Conservation (phyloP, 2,888 invertebrate genomes). For the Tenthredo distinguenda region DNA sequence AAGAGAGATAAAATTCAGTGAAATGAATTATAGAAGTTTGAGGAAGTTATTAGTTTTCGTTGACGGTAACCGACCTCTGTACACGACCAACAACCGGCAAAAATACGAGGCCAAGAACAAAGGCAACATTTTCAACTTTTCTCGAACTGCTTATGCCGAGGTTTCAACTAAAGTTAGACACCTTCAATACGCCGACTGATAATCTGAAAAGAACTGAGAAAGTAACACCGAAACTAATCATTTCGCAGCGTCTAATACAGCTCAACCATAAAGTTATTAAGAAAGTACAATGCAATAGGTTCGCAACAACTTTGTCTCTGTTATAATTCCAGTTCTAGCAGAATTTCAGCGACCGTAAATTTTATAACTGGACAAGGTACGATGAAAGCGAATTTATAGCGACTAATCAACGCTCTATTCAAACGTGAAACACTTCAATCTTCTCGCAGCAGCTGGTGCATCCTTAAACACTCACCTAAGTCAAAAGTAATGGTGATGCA, state of each 20-base stretch:
- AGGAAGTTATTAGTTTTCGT: not conserved
- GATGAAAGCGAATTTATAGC: not conserved
- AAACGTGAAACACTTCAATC: slow-evolving; percentile 6
- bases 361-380: not conserved
- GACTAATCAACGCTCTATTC: slow-evolving; percentile 21
- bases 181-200: slow-evolving; percentile 58
- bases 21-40: not conserved
- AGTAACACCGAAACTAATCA: slow-evolving; percentile 42
- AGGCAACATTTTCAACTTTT: slow-evolving; percentile 67
- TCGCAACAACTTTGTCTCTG: not conserved
- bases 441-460: not conserved
- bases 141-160: not conserved
- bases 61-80: slow-evolving; percentile 63
- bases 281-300: slow-evolving; percentile 10
- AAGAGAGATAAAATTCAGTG: not conserved
- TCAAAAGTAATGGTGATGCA: slow-evolving; percentile 49
- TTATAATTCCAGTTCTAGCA: not conserved
- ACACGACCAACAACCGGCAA: slow-evolving; percentile 70
- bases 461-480: slow-evolving; percentile 19
- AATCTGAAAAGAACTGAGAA: slow-evolving; percentile 67
- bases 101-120: slow-evolving; percentile 68
- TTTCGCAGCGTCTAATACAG: slow-evolving; percentile 36
- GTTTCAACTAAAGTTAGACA: slow-evolving; percentile 19
- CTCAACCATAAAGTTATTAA: slow-evolving; percentile 58
- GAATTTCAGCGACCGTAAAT: not conserved